A percentile compares a stretch with the other conserved stretches of the same genome.
These are phyloP conservation scores for Corvus cornix DNA, from an alignment of 2,113 vertebrate genomes.

Conservation along the genomic window DNA sequence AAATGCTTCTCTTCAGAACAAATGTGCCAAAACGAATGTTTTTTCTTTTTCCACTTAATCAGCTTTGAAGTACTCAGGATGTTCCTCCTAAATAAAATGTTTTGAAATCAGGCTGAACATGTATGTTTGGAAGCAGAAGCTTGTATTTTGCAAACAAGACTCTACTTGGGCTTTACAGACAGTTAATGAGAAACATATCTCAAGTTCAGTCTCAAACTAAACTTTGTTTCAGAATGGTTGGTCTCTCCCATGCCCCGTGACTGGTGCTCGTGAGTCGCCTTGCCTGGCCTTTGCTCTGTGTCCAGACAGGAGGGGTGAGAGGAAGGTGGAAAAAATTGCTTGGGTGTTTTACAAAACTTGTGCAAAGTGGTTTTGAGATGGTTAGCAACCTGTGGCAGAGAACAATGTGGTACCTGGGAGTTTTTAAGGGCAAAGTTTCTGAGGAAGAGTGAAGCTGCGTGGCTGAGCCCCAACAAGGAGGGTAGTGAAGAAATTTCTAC, in stretches of 20 bases:
- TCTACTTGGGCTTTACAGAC: background rate
- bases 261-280: accelerated
- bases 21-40: accelerated
- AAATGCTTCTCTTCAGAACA: background rate
- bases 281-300: background rate
- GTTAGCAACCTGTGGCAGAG: background rate
- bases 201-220: background rate
- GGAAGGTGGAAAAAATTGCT: background rate
- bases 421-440: background rate
- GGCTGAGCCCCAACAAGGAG: background rate
- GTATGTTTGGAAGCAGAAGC: background rate
- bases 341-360: background rate
- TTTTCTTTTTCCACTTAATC: background rate
- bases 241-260: background rate
- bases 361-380: background rate
- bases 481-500: background rate
- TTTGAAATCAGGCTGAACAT: background rate
- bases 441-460: background rate
- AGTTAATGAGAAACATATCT: background rate
- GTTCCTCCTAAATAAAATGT: background rate
- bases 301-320: background rate
- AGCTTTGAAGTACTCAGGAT: background rate
- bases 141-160: background rate
- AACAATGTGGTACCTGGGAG: background rate
- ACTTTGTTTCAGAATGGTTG: background rate